Evolutionary conservation across 2,797 vertebrate genomes (phyloP).

Genomic region (Thalassophryne amazonica): DNA sequence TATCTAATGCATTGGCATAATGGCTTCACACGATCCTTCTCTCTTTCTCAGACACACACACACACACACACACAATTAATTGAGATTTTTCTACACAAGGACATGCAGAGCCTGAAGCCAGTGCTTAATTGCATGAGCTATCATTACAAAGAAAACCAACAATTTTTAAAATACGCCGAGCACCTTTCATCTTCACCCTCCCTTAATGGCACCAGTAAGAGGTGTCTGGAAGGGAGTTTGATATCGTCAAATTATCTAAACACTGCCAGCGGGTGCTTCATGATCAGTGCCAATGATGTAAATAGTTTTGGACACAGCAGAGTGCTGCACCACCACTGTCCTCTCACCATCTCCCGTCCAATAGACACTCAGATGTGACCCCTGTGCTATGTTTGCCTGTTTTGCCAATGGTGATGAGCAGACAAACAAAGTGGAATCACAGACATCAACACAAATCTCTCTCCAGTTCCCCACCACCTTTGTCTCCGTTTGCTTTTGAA

Average conservation of each 20-base stretch:
- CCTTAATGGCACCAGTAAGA: conserved; percentile 79
- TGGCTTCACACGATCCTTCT: conserved; percentile 5
- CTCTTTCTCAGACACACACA: conserved; percentile 19
- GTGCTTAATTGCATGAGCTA: conserved; percentile 80
- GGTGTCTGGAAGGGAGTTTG: conserved; percentile 74
- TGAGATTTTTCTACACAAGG: conserved; percentile 79
- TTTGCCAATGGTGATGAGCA: conserved; percentile 67
- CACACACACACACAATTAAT: conserved; percentile 69
- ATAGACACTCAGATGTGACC: conserved; percentile 74
- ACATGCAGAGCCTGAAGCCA: conserved; percentile 77
- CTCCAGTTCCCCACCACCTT: conserved; percentile 3
- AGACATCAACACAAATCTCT: conserved; percentile 45
- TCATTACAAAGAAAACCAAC: conserved; percentile 83
- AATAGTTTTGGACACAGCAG: conserved; percentile 72
- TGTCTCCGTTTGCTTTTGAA: conserved; percentile 29
- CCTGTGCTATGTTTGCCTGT: conserved; percentile 57
- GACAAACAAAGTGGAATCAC: conserved; percentile 60
- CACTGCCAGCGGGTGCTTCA: conserved; percentile 74
- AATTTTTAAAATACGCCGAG: conserved; percentile 84
- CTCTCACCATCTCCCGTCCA: conserved; percentile 59
- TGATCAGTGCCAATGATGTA: conserved; percentile 74
- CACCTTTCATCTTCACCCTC: conserved; percentile 79
- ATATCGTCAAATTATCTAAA: conserved; percentile 83
- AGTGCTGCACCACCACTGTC: conserved; percentile 69
- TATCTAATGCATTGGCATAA: conserved; percentile 23